Evolutionary conservation across 2,888 invertebrate genomes (phyloP), one percentile per base, ranked within the genome.

Genomic region (Xestia ashworthii): DNA sequence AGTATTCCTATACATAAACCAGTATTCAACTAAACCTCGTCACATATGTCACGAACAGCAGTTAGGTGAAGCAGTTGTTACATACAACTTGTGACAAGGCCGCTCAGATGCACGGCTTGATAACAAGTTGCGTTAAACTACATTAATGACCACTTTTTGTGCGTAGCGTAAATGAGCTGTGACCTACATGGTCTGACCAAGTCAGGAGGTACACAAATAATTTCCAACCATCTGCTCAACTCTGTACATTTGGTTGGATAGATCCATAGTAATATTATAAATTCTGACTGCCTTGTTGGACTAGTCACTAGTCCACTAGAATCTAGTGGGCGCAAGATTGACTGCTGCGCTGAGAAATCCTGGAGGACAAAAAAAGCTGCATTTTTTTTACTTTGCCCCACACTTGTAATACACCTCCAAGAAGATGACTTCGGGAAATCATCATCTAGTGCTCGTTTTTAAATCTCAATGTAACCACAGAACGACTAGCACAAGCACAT

Each of bases 41-140:
- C 46, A 12, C 25, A 67, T 9, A 72, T 53, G 38, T 60, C 78
- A 79, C 66, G 67, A 68, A 3, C 44, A 25, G 8, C 44, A 44
- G 50, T 22, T 22, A 25, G 50, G 41, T 75, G 11, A 48, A 48
- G 50, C 44, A 50, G 62, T 53, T 38, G 38, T 71, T 64, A 82
- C 77, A 81, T 81, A 73, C n/a, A 72, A 69, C 44, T 50, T 9
- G 41, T 46, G 22, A 44, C 81, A 77, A 81, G 82, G 81, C 55
- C 70, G 55, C 58, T 14, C 25, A 38, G 81, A 73, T 82, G 60
- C 82, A 76, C 55, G 55, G 3, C 3, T 66, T 38, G 77, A 82
- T 82, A 82, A 66, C 80, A 58, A 14, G 38, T 70, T 60, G 60
- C 55, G 48, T 19, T 73, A 6, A 41, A 66, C n/a, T 2, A 60